phyloP scores from a whole-genome alignment of 1,140 invertebrate species.

The Tigriopus japonicus region DNA sequence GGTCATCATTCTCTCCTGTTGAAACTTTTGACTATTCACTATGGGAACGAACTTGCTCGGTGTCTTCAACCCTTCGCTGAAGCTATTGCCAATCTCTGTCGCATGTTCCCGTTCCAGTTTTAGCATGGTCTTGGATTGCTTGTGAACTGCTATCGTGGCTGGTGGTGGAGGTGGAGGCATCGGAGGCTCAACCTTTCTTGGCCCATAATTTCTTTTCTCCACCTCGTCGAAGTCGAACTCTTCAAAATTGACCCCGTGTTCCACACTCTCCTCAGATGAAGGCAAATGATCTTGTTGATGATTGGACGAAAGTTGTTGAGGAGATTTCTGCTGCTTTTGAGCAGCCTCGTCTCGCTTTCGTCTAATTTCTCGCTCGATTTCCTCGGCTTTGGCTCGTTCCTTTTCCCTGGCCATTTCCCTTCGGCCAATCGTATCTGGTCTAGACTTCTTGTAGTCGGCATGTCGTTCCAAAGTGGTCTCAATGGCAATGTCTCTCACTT shows the following conservation, averaged over 20 bases:
- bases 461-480: neutral
- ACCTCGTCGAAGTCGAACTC: slow-evolving; percentile 1
- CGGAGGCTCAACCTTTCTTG: too few relatives aligned
- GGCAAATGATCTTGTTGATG: neutral
- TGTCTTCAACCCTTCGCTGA: too few relatives aligned
- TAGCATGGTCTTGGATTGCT: neutral
- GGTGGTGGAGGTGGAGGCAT: neutral
- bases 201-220: too few relatives aligned
- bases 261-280: neutral
- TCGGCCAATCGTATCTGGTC: neutral
- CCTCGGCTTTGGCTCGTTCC: neutral
- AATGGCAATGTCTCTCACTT: neutral
- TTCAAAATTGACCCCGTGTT: neutral
- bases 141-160: neutral
- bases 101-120: too few relatives aligned
- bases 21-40: too few relatives aligned
- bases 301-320: neutral
- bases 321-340: neutral
- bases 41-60: too few relatives aligned
- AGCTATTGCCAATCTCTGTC: too few relatives aligned
- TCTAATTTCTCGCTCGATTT: neutral
- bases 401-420: neutral
- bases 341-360: neutral
- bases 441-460: neutral
- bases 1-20: too few relatives aligned